phyloP scores from a whole-genome alignment of 2,888 invertebrate genomes.

The Oscheius myriophilus region DNA sequence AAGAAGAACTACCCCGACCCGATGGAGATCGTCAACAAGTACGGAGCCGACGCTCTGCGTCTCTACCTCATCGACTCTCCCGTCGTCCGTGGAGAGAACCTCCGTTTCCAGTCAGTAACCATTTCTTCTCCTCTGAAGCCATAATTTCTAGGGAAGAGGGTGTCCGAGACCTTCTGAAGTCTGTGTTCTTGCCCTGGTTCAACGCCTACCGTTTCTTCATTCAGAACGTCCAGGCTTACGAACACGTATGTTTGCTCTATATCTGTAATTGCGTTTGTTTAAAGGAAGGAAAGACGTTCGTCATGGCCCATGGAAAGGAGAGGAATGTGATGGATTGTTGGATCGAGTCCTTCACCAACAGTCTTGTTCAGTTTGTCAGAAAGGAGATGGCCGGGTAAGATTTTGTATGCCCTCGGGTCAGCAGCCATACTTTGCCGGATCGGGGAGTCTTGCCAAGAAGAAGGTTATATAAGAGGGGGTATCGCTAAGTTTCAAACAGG shows the following conservation, averaged over 20 bases:
- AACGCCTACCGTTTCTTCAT: constrained; percentile 84
- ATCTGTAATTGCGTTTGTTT: constrained; percentile 20
- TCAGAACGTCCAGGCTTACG: constrained; percentile 88
- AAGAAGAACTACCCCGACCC: constrained; percentile 99
- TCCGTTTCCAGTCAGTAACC: constrained; percentile 78
- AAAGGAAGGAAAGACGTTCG: constrained; percentile 49
- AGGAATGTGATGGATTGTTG: constrained; percentile 93
- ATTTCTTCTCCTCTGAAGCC: background rate
- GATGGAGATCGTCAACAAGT: constrained; percentile 84
- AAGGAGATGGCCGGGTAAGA: constrained; percentile 82
- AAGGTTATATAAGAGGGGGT: too few relatives aligned
- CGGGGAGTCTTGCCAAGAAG: too few relatives aligned
- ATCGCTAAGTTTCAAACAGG: too few relatives aligned
- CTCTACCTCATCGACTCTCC: constrained; percentile 97
- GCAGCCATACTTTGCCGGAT: too few relatives aligned
- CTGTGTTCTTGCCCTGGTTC: constrained; percentile 94
- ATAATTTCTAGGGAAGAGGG: constrained; percentile 84
- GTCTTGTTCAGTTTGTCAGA: constrained; percentile 85
- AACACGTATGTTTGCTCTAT: constrained; percentile 73
- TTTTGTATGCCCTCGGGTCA: constrained; percentile 68
- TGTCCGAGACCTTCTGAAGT: constrained; percentile 92
- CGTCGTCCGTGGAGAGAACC: constrained; percentile 93
- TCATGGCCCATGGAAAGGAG: constrained; percentile 49
- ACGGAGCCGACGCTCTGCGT: constrained; percentile 94
- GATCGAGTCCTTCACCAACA: constrained; percentile 96